phyloP scores from a whole-genome alignment of 2,113 vertebrate species.

The Geothlypis trichas region DNA sequence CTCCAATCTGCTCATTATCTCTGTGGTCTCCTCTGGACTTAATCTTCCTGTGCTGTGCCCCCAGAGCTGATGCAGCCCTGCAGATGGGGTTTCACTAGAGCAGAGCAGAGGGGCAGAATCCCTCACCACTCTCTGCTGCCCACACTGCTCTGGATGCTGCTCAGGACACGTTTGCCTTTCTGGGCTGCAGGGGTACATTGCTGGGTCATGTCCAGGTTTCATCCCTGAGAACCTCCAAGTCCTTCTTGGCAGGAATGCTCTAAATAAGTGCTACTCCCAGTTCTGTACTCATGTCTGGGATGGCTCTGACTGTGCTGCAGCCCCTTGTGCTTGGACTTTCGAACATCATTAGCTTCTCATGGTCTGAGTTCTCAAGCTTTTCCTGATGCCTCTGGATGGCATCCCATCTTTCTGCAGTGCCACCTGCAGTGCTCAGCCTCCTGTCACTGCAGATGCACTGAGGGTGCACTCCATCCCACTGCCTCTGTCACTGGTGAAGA shows the following conservation, averaged over 20 bases:
- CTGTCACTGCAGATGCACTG: neutral
- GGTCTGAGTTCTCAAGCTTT: neutral
- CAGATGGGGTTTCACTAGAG: neutral
- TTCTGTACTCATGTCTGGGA: neutral
- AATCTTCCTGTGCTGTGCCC: fast-evolving
- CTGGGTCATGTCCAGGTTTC: neutral
- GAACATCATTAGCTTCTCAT: neutral
- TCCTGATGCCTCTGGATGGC: neutral
- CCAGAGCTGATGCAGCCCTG: neutral
- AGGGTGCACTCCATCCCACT: neutral
- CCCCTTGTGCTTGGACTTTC: neutral
- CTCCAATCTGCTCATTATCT: neutral
- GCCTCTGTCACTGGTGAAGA: neutral
- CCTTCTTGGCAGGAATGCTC: neutral
- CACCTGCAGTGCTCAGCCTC: neutral
- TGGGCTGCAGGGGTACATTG: fast-evolving
- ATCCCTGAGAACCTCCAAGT: no score
- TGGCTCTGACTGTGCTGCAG: neutral
- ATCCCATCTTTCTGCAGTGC: no score
- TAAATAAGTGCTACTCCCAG: neutral
- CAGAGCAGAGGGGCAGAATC: neutral
- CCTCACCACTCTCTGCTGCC: neutral
- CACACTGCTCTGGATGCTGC: fast-evolving
- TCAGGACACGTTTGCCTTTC: fast-evolving
- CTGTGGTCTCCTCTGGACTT: neutral